Percentiles rank a stretch among this genome's conserved stretches.
Conservation (phyloP, 2,888 invertebrate species). For the Drosophila fulvimacula region DNA sequence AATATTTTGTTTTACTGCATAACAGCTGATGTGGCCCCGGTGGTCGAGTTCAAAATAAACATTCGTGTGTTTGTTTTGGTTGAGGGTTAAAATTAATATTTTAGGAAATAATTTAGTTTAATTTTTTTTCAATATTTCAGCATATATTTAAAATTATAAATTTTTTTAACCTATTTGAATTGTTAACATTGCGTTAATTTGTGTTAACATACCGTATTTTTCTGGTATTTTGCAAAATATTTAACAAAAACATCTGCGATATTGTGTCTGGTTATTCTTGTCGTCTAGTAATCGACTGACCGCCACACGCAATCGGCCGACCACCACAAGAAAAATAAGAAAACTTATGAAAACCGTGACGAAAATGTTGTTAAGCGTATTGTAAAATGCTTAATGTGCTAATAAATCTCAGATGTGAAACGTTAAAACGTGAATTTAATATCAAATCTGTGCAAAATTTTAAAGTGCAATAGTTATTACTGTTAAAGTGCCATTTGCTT, state of each 20-base stretch:
- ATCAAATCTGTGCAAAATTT: conserved; percentile 66
- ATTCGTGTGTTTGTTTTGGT: not conserved
- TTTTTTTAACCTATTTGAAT: not conserved
- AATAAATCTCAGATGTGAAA: conserved; percentile 52
- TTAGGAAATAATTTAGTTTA: not conserved
- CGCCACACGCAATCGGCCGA: conserved; percentile 39
- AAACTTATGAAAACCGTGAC: conserved; percentile 57
- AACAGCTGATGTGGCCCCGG: conserved; percentile 18
- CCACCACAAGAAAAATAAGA: conserved; percentile 57
- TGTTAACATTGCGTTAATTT: not conserved
- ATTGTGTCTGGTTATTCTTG: conserved; percentile 12
- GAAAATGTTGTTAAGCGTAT: conserved; percentile 68
- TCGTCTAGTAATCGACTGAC: conserved; percentile 20
- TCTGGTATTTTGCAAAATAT: conserved; percentile 26
- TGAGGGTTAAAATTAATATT: not conserved
- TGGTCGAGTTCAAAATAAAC: not conserved
- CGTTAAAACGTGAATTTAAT: conserved; percentile 59
- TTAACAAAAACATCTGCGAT: conserved; percentile 30
- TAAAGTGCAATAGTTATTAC: conserved; percentile 68
- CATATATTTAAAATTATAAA: no score
- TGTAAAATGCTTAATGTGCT: conserved; percentile 67
- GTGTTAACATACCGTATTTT: not conserved
- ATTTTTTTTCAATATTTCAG: not conserved
- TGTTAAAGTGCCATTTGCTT: conserved; percentile 35
- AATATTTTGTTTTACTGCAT: conserved; percentile 15